These are phyloP conservation scores for Alentia gelatinosa DNA, from an alignment of 2,888 invertebrate genomes.

Conservation along the genomic window DNA sequence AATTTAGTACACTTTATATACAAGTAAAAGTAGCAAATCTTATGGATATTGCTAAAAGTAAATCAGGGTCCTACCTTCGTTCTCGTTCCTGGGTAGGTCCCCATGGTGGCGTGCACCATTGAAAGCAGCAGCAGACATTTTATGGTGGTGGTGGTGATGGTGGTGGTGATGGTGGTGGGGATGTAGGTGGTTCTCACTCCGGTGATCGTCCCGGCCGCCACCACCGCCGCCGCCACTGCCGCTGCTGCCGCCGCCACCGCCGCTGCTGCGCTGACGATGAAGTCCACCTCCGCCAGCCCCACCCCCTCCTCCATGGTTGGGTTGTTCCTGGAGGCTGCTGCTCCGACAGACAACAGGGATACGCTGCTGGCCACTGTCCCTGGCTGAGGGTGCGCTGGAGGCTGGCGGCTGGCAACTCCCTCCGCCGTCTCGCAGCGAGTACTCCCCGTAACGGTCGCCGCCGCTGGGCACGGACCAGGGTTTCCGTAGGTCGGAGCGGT, in stretches of 20 bases:
- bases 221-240: not conserved
- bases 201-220: not conserved
- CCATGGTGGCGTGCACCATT: constrained; percentile 29
- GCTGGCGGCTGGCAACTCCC: not conserved
- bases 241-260: not conserved
- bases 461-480: not conserved
- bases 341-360: constrained; percentile 33
- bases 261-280: not conserved
- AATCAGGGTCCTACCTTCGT: constrained; percentile 50
- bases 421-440: not conserved
- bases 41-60: no score
- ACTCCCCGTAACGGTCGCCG: not conserved
- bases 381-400: not conserved
- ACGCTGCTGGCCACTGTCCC: constrained; percentile 38
- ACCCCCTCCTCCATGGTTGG: not conserved
- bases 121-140: not conserved
- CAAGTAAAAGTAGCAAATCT: no score
- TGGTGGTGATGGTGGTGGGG: constrained; percentile 12
- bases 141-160: not conserved
- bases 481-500: constrained; percentile 41
- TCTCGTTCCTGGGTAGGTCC: constrained; percentile 43
- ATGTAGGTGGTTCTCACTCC: constrained; percentile 3
- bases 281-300: not conserved
- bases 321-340: not conserved
- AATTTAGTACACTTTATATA: no score